phyloP scores from a whole-genome alignment of 2,797 vertebrate genomes.

The Myripristis jacobus region DNA sequence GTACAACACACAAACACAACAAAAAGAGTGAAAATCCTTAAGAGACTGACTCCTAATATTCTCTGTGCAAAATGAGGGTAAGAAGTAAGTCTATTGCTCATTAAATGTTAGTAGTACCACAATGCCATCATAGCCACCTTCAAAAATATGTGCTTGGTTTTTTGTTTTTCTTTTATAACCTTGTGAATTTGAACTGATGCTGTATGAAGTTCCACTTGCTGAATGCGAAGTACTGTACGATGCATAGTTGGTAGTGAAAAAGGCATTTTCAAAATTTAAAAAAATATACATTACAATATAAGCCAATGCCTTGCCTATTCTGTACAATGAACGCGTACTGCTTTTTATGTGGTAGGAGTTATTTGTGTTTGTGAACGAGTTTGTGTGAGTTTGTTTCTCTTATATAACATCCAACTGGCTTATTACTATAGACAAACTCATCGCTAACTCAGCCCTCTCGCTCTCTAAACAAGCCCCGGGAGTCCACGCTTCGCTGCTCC shows the following conservation, averaged over 20 bases:
- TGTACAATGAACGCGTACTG: constrained; percentile 44
- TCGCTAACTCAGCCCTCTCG: constrained; percentile 33
- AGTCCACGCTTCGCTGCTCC: constrained; percentile 17
- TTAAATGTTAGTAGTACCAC: constrained; percentile 78
- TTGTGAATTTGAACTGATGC: constrained; percentile 36
- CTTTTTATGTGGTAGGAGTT: constrained; percentile 45
- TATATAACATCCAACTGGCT: constrained; percentile 4
- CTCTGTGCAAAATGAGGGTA: constrained; percentile 78
- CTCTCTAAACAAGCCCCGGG: constrained; percentile 4
- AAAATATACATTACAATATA: constrained; percentile 74
- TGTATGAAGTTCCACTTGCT: constrained; percentile 33
- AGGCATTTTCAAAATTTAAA: constrained; percentile 68
- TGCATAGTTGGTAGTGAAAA: constrained; percentile 59
- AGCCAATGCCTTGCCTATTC: constrained; percentile 49
- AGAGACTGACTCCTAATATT: constrained; percentile 58
- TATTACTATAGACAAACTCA: constrained; percentile 27
- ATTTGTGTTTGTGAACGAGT: constrained; percentile 32
- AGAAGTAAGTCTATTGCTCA: constrained; percentile 67
- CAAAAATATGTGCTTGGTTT: constrained; percentile 60
- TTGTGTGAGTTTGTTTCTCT: constrained; percentile 22
- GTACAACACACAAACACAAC: constrained; percentile 29
- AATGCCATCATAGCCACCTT: constrained; percentile 39
- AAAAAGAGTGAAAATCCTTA: constrained; percentile 49
- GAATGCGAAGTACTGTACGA: constrained; percentile 28
- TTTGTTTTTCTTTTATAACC: constrained; percentile 24